Base-by-base conservation (phyloP, 2,888 invertebrate genomes). In the Tinea semifulvella region DNA sequence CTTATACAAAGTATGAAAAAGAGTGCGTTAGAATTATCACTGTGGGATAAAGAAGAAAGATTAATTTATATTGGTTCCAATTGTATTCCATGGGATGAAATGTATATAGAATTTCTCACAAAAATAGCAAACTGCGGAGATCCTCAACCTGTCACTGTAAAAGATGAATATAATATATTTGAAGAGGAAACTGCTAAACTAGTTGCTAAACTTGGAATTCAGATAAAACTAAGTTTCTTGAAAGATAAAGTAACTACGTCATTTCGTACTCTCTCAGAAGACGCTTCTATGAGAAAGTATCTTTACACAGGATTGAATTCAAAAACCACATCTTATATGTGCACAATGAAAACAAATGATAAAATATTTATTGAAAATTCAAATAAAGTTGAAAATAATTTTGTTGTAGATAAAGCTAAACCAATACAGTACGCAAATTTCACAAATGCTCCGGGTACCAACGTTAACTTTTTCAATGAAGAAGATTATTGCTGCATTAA, bases 221-320 rank as follows among this genome's bases (percentile, higher is more conserved):
- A 75, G 63, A 56, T 80, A 2, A 79, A 74, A 57, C 49, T 80
- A 20, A 52, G 65, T 7, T 66, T 60, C 56, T 57, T 80, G 17
- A 65, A 64, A 17, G 71, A 75, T 42, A 75, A 62, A 52, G 63
- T 76, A 7, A 69, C 68, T 1, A 66, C 75, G 7, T 57, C 71
- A 14, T 80, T 80, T 48, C 65, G 79, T 7, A 73, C 77, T 13
- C 61, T 79, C 4, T 68, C 77, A 1, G 79, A 79, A 56, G 77
- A 79, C 50, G 63, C 69, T n/a, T 31, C 52, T 1, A 49, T 68
- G 4, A 74, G 62, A 46, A 79, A 76, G 56, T 66, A 58, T 47
- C 55, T 80, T 2, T 80, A 80, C 44, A 79, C 77, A 1, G 80
- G 79, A 10, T 61, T 75, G 13, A 77, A 80, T 53, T 71, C 71